Evolutionary conservation across 92 coral and sea anemone genomes (phyloP), one percentile per base, ranked within the genome.

Genomic region (Parazoanthus swiftii): DNA sequence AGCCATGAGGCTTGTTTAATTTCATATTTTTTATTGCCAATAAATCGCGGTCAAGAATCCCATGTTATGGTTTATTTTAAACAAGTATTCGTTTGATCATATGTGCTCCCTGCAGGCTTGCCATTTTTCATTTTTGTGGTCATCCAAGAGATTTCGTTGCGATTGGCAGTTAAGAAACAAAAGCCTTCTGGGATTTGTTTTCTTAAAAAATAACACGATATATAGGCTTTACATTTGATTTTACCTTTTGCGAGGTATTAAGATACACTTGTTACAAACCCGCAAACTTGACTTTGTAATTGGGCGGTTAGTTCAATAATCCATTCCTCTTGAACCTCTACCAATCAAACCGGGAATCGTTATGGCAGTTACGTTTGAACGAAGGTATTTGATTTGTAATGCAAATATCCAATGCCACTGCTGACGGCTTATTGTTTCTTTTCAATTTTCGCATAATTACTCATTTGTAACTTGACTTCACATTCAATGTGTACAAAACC

Each of bases 361-460:
- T n/a, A n/a, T n/a, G 3, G 18, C 66, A 23, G 23, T 58, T 20
- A 14, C 66, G 23, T 58, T 58, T 15, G 16, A 14, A 63, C 8
- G 70, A 63, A 63, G 51, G 51, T 38, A 9, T 39, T 23, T 75
- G 46, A 84, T 84, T 84, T 84, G 87, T 71, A 70, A 84, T 84
- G 87, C 87, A 84, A 84, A 84, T 84, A 71, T 44, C 54, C 14
- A 35, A 42, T 50, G 36, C 38, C 4, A 79, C 65, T 44, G 59
- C 71, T 70, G 58, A 44, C 5, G 8, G 85, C 6, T 37, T 46
- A 20, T 44, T 46, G 65, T 83, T 71, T 23, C 77, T 65, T 68
- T 71, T 39, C 21, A 25, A 42, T 56, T 71, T 25, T 70, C 87
- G 87, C 87, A 84, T 84, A 84, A 84, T 84, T 73, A 84, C 35